Percentiles rank a stretch among this genome's conserved stretches.
These are phyloP conservation scores for Pseudoips prasinana DNA, from an alignment of 2,888 invertebrate genomes.

Conservation along the genomic window DNA sequence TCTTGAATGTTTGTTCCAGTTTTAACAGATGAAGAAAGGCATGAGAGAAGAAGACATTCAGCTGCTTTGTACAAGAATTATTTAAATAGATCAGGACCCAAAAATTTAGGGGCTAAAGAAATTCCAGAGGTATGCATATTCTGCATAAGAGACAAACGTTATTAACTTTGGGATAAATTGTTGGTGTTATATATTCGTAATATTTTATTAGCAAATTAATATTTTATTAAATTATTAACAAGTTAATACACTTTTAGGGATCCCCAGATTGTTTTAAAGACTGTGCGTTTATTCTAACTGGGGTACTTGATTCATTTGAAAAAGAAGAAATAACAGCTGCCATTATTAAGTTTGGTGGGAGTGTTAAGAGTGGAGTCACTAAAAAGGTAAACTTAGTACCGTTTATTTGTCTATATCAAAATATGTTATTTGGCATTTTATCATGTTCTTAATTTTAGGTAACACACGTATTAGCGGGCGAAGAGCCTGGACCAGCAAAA, in stretches of 20 bases:
- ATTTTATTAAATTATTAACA: too few species aligned
- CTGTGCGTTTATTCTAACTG: slow-evolving; percentile 89
- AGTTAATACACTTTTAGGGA: slow-evolving; percentile 76
- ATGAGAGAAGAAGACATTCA: slow-evolving; percentile 85
- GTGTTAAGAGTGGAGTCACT: slow-evolving; percentile 87
- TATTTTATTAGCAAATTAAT: too few species aligned
- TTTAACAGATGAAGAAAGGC: slow-evolving; percentile 85
- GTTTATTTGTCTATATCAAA: too few species aligned
- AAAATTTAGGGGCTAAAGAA: slow-evolving; percentile 91
- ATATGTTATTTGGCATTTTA: too few species aligned
- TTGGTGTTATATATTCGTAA: too few species aligned
- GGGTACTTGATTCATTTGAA: slow-evolving; percentile 93
- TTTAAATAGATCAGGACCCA: slow-evolving; percentile 89
- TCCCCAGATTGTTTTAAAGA: slow-evolving; percentile 87
- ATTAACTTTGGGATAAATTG: too few species aligned
- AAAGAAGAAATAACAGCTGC: slow-evolving; percentile 89
- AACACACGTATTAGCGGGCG: slow-evolving; percentile 91
- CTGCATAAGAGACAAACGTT: too few species aligned
- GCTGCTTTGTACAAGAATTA: slow-evolving; percentile 88
- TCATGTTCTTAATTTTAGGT: too few species aligned
- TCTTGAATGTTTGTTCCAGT: too few species aligned
- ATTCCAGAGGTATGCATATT: slow-evolving; percentile 88
- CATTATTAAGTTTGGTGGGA: slow-evolving; percentile 91
- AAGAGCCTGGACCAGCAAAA: slow-evolving; percentile 93
- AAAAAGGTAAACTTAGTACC: slow-evolving; percentile 86